Conservation (phyloP, 2,888 invertebrate genomes). For the Sphaerolaimus hirsutus region DNA sequence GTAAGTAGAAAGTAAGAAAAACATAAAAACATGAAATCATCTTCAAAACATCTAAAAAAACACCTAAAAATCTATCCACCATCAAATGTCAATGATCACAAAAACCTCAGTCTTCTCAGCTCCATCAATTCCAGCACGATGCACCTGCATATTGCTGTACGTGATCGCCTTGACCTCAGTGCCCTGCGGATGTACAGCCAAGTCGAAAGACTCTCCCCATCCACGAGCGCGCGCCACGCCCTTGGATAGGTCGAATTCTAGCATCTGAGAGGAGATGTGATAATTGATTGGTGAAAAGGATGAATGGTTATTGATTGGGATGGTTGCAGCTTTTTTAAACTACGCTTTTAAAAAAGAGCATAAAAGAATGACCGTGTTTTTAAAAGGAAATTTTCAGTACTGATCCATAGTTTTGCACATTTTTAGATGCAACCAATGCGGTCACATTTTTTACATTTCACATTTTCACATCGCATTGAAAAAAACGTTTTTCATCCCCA, state of each 20-base stretch:
- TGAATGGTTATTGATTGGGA: no score
- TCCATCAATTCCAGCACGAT: constrained; percentile 12
- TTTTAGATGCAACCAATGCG: no score
- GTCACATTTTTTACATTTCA: no score
- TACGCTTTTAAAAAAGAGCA: no score
- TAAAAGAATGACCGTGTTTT: no score
- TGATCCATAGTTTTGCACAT: no score
- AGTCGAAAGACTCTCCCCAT: constrained; percentile 61
- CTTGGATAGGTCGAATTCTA: constrained; percentile 55
- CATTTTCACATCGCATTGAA: no score
- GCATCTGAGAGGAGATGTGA: constrained; percentile 36
- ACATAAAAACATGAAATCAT: no score
- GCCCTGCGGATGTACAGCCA: constrained; percentile 76
- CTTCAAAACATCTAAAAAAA: neutral
- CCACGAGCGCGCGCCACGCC: constrained; percentile 48
- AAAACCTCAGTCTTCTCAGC: constrained; percentile 50
- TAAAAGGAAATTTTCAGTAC: no score
- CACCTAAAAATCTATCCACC: no score
- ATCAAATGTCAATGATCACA: constrained; percentile 86
- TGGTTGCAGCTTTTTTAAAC: no score
- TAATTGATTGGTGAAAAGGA: neutral
- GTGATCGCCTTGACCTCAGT: constrained; percentile 97
- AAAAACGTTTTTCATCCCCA: neutral
- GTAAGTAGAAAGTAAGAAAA: neutral
- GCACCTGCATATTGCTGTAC: constrained; percentile 88